phyloP scores from a whole-genome alignment of 1,140 invertebrate genomes.

The Daktulosphaira vitifoliae region DNA sequence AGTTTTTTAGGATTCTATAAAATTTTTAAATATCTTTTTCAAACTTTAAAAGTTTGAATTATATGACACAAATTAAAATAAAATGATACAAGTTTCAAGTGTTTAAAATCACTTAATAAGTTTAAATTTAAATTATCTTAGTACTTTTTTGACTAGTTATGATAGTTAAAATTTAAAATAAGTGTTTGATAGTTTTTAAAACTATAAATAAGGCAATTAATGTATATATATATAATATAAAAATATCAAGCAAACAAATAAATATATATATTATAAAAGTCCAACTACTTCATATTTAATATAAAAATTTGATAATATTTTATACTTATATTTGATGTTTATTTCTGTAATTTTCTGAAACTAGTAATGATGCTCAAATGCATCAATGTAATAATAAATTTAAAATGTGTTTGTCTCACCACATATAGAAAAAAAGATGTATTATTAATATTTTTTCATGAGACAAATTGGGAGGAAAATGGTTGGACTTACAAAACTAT shows the following conservation, averaged over 20 bases:
- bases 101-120: too few relatives aligned
- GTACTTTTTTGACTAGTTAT: too few relatives aligned
- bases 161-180: conserved; percentile 4
- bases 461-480: conserved; percentile 17
- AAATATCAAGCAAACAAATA: background rate
- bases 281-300: conserved; percentile 21
- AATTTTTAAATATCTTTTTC: too few relatives aligned
- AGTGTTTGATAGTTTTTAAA: background rate
- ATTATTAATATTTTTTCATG: conserved; percentile 3
- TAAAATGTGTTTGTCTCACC: background rate
- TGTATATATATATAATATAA: background rate
- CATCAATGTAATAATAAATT: background rate
- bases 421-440: background rate
- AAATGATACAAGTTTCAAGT: too few relatives aligned
- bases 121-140: too few relatives aligned
- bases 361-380: background rate
- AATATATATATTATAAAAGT: background rate
- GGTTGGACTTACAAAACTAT: conserved; percentile 31
- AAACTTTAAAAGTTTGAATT: too few relatives aligned
- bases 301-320: background rate
- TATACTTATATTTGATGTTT: background rate
- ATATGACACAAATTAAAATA: too few relatives aligned
- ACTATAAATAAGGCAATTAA: too few relatives aligned
- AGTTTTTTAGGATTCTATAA: too few relatives aligned
- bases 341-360: conserved; percentile 6